Evolutionary conservation across 2,113 vertebrate species (phyloP).

Genomic region (Nanger granti): DNA sequence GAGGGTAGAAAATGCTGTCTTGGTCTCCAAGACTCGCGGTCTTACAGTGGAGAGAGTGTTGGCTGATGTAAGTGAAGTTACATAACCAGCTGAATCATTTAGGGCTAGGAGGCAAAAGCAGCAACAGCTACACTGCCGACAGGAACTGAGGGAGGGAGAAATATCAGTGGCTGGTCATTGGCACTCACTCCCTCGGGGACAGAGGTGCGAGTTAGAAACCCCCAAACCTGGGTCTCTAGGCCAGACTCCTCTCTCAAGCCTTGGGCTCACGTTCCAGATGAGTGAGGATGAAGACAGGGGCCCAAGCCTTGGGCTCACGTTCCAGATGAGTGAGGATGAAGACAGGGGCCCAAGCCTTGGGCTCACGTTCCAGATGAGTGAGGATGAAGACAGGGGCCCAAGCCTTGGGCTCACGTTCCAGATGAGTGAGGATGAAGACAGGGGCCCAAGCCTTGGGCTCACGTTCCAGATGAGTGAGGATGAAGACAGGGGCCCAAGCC

Average conservation of each 20-base stretch:
- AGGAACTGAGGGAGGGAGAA: not conserved
- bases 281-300: no score
- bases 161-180: not conserved
- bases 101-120: not conserved
- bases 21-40: not conserved
- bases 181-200: not conserved
- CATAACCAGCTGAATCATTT: not conserved
- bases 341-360: no score
- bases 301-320: not conserved
- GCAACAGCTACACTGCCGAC: fast-evolving
- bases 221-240: not conserved
- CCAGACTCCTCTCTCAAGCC: not conserved
- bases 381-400: not conserved
- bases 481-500: not conserved
- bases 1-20: not conserved
- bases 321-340: not conserved
- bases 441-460: no score
- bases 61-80: not conserved
- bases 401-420: not conserved
- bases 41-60: not conserved
- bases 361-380: not conserved
- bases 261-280: not conserved
- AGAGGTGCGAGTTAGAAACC: not conserved
- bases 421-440: not conserved
- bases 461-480: not conserved